Evolutionary conservation across 2,888 invertebrate species (phyloP), one percentile per base, ranked within the genome.

Genomic region (Lycophotia porphyrea): DNA sequence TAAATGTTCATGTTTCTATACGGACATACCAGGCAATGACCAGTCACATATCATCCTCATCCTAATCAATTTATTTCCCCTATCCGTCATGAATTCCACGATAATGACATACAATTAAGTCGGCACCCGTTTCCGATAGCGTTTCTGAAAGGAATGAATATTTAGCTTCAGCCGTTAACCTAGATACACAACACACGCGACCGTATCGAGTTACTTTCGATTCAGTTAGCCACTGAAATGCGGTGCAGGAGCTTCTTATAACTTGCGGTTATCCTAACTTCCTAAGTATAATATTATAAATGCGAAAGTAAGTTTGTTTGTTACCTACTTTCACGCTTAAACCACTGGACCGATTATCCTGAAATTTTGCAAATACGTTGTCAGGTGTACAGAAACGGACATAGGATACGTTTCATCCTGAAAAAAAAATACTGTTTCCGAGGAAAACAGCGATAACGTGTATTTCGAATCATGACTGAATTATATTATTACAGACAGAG

Each of bases 131-230:
- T 79, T 63, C 36, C 70, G 42, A 74, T 71, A 65, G 74, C 70
- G 64, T 84, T 84, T 73, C 49, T 52, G 78, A 74, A 61, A 49
- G 67, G 78, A 73, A 81, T 81, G 78, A 81, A 84, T 84, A 84
- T 84, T 84, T 73, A 84, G 74, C 65, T 60, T 34, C 44, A 9
- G 34, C 39, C 66, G 72, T 84, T 84, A 81, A 84, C 83, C 83
- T 71, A 84, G 72, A 81, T 83, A 84, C 60, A 61, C 82, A 83
- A 84, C 60, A 61, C 82, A 83, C 82, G 85, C 78, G 78, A 80
- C 34, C 49, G 21, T 65, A 71, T 74, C 71, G 77, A 58, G 77
- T 72, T 39, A 69, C 36, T 52, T 64, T 69, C 27, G n/a, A 31
- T 69, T 55, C 39, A 21, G 61, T 31, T 36, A 1, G 34, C 27